Evolutionary conservation across 2,113 vertebrate species (phyloP).

Genomic region (Centropristis striata): DNA sequence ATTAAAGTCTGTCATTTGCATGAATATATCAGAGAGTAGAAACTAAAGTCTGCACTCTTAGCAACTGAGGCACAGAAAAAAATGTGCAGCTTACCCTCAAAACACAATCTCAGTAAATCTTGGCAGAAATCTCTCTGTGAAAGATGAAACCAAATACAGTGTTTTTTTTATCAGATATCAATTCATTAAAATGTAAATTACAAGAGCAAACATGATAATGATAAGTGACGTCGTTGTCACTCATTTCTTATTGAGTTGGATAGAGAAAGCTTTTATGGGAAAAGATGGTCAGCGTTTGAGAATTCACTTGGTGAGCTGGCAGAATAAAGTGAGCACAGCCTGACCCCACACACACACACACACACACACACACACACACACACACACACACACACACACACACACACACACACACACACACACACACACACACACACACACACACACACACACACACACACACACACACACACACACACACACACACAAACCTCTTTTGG

Average conservation of each 20-base stretch:
- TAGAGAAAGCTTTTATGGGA: constrained; percentile 18
- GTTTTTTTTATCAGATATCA: constrained; percentile 41
- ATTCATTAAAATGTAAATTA: constrained; percentile 69
- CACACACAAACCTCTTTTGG: constrained; percentile 67
- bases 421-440: constrained; percentile 24
- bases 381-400: constrained; percentile 10
- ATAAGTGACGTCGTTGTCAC: constrained; percentile 28
- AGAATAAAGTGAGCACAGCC: constrained; percentile 33
- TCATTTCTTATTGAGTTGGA: constrained; percentile 16
- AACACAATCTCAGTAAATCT: constrained; percentile 41
- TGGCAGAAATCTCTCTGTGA: constrained; percentile 27
- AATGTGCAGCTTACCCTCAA: constrained; percentile 34
- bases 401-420: constrained; percentile 11
- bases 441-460: constrained; percentile 9
- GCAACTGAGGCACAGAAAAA: constrained; percentile 21
- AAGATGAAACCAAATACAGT: constrained; percentile 45
- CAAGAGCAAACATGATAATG: constrained; percentile 44
- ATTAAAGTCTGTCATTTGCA: constrained; percentile 13
- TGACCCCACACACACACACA: constrained; percentile 27
- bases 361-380: constrained; percentile 26
- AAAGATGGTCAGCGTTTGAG: constrained; percentile 27
- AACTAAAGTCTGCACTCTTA: constrained; percentile 26
- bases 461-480: neutral
- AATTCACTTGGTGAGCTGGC: constrained; percentile 19
- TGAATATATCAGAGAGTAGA: neutral